A percentile compares a stretch with the other conserved stretches of the same genome.
Conservation (phyloP, 2,797 vertebrate species). For the Esox lucius region DNA sequence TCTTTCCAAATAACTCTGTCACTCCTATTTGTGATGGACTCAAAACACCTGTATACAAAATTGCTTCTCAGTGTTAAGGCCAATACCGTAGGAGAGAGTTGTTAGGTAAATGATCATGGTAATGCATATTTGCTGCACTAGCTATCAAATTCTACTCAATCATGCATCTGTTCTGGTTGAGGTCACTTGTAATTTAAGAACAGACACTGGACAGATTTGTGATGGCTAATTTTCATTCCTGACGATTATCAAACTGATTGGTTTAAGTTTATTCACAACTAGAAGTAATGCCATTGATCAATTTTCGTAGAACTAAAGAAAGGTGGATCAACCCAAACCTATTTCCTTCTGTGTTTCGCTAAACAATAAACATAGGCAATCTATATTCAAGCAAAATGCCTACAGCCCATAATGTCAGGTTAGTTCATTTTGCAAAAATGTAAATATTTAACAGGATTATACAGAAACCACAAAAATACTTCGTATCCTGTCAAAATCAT, state of each 20-base stretch:
- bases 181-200: not conserved
- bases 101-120: slow-evolving; percentile 7
- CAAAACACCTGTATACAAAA: slow-evolving; percentile 21
- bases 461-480: not conserved
- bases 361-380: not conserved
- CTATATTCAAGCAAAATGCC: not conserved
- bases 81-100: slow-evolving; percentile 10
- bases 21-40: slow-evolving; percentile 24
- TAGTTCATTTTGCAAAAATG: not conserved
- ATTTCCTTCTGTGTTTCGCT: not conserved
- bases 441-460: not conserved
- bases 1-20: slow-evolving; percentile 22
- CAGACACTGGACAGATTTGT: not conserved
- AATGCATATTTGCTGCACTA: not conserved
- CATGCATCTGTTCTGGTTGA: not conserved
- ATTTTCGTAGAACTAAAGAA: not conserved
- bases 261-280: not conserved
- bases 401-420: not conserved
- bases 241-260: not conserved
- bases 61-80: slow-evolving; percentile 40
- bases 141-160: not conserved
- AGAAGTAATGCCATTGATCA: not conserved
- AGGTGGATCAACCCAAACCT: not conserved
- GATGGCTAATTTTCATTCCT: not conserved
- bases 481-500: slow-evolving; percentile 8